Conservation (phyloP, 2,113 vertebrate species). For the Semnornis frantzii region DNA sequence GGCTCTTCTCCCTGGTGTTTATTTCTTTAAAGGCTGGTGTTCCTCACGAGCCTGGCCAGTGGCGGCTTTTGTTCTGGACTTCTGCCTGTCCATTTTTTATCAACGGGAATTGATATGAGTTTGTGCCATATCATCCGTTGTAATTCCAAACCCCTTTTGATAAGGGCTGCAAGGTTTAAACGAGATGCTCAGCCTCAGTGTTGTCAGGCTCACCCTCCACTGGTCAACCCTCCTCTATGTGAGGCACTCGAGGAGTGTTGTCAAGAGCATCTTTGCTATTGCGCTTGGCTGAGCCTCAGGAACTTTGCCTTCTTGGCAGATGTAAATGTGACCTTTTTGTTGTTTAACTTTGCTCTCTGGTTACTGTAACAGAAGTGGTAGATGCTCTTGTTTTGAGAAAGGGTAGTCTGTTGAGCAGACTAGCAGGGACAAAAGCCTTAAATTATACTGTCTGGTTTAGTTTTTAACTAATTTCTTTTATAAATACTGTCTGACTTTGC, state of each 20-base stretch:
- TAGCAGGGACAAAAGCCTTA: slow-evolving; percentile 40
- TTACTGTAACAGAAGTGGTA: slow-evolving; percentile 26
- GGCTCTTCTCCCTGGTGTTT: not conserved
- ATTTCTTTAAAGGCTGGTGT: not conserved
- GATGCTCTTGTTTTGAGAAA: slow-evolving; percentile 15
- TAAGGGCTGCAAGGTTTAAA: not conserved
- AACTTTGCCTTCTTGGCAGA: slow-evolving; percentile 54
- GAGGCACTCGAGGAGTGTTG: not conserved
- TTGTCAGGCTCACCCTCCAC: accelerated
- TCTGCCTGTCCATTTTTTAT: not conserved
- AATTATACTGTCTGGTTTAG: slow-evolving; percentile 16
- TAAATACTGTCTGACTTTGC: slow-evolving; percentile 18
- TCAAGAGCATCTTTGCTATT: not conserved
- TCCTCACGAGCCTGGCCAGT: not conserved
- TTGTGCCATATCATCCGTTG: not conserved
- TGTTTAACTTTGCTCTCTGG: not conserved
- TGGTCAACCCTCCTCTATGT: accelerated
- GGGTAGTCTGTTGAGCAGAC: slow-evolving; percentile 32
- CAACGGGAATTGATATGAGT: not conserved
- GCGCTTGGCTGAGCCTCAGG: slow-evolving; percentile 3
- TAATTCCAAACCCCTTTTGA: not conserved
- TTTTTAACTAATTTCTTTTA: slow-evolving; percentile 33
- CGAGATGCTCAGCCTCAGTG: not conserved
- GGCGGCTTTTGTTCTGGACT: not conserved
- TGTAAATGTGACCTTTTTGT: slow-evolving; percentile 11